Evolutionary conservation across 1,140 invertebrate genomes (phyloP), one percentile per base, ranked within the genome.

Genomic region (Drosophila lacertosa): DNA sequence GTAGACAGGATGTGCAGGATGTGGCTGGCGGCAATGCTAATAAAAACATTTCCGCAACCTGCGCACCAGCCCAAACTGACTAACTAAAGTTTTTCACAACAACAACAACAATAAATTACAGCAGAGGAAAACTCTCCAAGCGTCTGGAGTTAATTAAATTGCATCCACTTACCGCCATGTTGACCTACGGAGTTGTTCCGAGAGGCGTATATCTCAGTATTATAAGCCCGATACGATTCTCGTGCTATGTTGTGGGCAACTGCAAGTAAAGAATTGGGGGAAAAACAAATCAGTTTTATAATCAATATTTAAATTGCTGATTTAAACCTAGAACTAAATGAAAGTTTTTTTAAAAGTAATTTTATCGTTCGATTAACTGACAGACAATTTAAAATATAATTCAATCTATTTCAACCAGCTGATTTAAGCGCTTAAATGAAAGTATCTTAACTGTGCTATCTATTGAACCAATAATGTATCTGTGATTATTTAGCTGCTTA

Each of bases 231-330:
- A 70, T 67, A 86, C 3, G 67, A 32, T n/a, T 72, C 73, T 15
- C 80, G 76, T 48, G 42, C 39, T 26, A 86, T 22, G 35, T 58
- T 81, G 55, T 84, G 72, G 10, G 76, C 42, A 74, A 73, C 80
- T 84, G 80, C 20, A 84, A 74, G 3, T 22, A 63, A 33, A 63
- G 26, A 24, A 20, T 20, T 42, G 6, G 0, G 18, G n/a, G 16
- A 37, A 13, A 16, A 32, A 44, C 9, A n/a, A n/a, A n/a, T n/a
- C n/a, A n/a, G n/a, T 33, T 15, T 33, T 33, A 48, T 2, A 45
- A 40, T 22, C 6, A 16, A 53, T 51, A 10, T 3, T 3, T 0
- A 33, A n/a, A 33, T 33, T n/a, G n/a, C n/a, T n/a, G n/a, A n/a
- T n/a, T n/a, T n/a, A n/a, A n/a, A n/a, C n/a, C n/a, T n/a, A n/a